Evolutionary conservation across 2,888 invertebrate species (phyloP).

Genomic region (Aphodius sticticus): DNA sequence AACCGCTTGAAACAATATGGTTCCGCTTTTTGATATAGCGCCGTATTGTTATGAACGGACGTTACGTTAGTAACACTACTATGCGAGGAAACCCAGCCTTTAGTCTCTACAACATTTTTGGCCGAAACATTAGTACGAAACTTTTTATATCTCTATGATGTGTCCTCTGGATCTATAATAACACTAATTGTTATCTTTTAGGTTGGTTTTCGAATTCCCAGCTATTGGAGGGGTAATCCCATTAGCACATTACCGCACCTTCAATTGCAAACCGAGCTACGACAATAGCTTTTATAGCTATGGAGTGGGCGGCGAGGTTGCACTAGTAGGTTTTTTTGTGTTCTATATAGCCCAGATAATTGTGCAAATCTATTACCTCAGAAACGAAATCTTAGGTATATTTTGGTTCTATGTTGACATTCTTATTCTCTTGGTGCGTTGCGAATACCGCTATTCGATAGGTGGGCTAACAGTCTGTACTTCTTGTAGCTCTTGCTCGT

Average conservation of each 20-base stretch:
- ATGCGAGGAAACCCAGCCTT: no score
- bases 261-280: slow-evolving; percentile 66
- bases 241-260: slow-evolving; percentile 65
- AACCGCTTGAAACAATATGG: slow-evolving; percentile 32
- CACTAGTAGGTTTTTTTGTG: slow-evolving; percentile 65
- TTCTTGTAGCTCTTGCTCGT: neutral
- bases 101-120: no score
- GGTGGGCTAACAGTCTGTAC: no score
- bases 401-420: slow-evolving; percentile 74
- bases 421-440: slow-evolving; percentile 63
- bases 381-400: slow-evolving; percentile 63
- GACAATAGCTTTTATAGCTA: slow-evolving; percentile 62
- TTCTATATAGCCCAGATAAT: slow-evolving; percentile 67
- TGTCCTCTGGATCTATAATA: no score
- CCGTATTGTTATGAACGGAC: no score
- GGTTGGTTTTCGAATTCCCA: slow-evolving; percentile 73
- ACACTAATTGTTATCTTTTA: slow-evolving; percentile 46
- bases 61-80: no score
- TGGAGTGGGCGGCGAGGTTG: slow-evolving; percentile 63
- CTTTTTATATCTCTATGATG: no score
- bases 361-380: slow-evolving; percentile 63
- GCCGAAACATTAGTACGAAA: no score
- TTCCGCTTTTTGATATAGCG: no score
- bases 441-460: neutral
- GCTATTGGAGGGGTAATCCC: slow-evolving; percentile 76